Evolutionary conservation across 2,797 vertebrate genomes (phyloP), one percentile per base, ranked within the genome.

Genomic region (Notolepis coatsorum): DNA sequence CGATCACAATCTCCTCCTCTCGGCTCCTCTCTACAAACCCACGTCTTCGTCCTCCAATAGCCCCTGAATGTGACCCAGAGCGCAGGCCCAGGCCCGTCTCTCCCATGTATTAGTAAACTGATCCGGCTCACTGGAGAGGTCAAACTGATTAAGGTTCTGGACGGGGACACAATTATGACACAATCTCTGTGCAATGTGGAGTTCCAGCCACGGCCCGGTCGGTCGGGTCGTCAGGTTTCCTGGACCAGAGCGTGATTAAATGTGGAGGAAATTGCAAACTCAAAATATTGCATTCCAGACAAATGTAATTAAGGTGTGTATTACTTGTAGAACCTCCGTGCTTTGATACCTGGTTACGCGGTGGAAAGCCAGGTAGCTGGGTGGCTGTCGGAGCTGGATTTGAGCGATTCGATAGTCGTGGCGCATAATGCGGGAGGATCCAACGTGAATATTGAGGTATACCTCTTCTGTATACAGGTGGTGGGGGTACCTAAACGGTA

Each of bases 101-200:
- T 81, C 66, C 51, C 6, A 70, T 80, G 69, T 77, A 85, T 86
- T 76, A 77, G 88, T 88, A 89, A 92, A 85, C 68, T 49, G 90
- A 92, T 90, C 85, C 74, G 80, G 75, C 77, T 85, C 69, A 75
- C 77, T 75, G 82, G 39, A 76, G 57, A 86, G 84, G 91, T 91
- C 92, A 92, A 94, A 90, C 76, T 87, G 69, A 93, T 93, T 93
- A 91, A 68, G 81, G 33, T 43, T 84, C 82, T 89, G 89, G 88
- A 90, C 82, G 51, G n/a, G 73, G 61, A 84, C 81, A 85, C 87
- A 87, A 84, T 90, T 85, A 92, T 92, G 89, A 93, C 89, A 90
- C 89, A 91, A 88, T 80, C 69, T 56, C 61, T 73, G 56, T 81
- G 89, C 80, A 87, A 89, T 84, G 81, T 68, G 73, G 60, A 81